Base-by-base conservation (phyloP, 2,797 vertebrate genomes). In the Rhinichthys osculus region DNA sequence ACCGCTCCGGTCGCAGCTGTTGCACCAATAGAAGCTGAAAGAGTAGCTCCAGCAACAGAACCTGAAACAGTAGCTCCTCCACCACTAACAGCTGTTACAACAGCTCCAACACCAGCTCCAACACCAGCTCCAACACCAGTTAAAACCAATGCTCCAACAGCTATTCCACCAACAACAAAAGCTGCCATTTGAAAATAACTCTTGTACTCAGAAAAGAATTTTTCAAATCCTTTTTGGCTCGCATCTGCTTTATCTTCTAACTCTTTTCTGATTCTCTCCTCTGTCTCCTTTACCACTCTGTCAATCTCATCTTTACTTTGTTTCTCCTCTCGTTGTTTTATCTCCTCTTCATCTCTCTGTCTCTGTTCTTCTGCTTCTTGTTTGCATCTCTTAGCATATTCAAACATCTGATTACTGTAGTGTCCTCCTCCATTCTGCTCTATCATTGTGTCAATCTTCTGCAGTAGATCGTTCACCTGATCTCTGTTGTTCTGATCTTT, bases 401-500 rank as follows among this genome's bases (percentile, higher is more conserved):
- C 3, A 21, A 2, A 0, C 67, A 70, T 70, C 21, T 70, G 4
- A 70, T 13, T 70, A 70, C 67, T 70, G 67, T 70, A 70, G 21
- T 40, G 35, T 70, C 35, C 67, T 13, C 67, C 67, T 70, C 67
- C 67, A 40, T 70, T 70, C 35, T 70, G 19, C 35, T 70, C 35
- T 70, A 70, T 70, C 67, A 40, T 70, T 70, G 9, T 23, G 35
- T 70, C 67, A 70, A 70, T 70, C 67, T 70, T 70, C 67, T 40
- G 35, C 35, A 70, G 35, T 13, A 70, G 67, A 70, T 70, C 10
- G 6, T 70, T 23, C 67, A 70, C 67, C 35, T 70, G 67, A 5
- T 70, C 2, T 70, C 67, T 70, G 67, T 70, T 40, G 23, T 40
- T 70, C 67, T 1, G 4, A 23, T 70, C 10, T 23, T 1, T 40